Conservation (phyloP, 2,888 invertebrate species). For the Leucoma salicis region DNA sequence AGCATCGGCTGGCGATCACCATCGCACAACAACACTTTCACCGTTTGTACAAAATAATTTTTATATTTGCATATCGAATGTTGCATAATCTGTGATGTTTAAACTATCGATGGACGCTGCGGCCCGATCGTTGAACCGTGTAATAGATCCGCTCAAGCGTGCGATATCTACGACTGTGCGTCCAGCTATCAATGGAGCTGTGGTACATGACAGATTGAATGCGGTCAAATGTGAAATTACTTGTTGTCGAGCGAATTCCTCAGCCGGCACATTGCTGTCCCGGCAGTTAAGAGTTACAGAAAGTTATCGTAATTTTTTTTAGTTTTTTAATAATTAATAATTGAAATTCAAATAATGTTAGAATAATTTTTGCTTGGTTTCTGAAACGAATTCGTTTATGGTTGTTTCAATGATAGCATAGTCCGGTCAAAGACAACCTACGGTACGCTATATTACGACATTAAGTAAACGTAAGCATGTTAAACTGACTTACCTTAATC, state of each 20-base stretch:
- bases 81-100: slow-evolving; percentile 37
- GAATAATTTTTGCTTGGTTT: no score
- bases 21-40: slow-evolving; percentile 48
- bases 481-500: slow-evolving; percentile 85
- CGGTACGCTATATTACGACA: background rate
- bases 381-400: background rate
- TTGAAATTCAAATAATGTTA: no score
- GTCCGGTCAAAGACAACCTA: background rate
- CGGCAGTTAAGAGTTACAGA: no score
- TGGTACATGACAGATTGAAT: slow-evolving; percentile 18
- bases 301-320: no score
- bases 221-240: slow-evolving; percentile 34
- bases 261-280: slow-evolving; percentile 3
- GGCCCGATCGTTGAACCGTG: slow-evolving; percentile 16
- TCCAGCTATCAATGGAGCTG: background rate
- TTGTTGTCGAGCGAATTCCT: slow-evolving; percentile 12
- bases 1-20: slow-evolving; percentile 13
- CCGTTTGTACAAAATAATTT: slow-evolving; percentile 48
- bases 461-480: background rate
- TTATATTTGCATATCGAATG: slow-evolving; percentile 45
- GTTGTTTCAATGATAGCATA: background rate
- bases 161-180: slow-evolving; percentile 5
- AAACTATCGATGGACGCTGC: background rate
- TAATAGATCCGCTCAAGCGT: slow-evolving; percentile 23
- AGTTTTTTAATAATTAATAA: no score